Base-by-base conservation (phyloP, 2,113 vertebrate species). In the Cranoglanis bouderius region DNA sequence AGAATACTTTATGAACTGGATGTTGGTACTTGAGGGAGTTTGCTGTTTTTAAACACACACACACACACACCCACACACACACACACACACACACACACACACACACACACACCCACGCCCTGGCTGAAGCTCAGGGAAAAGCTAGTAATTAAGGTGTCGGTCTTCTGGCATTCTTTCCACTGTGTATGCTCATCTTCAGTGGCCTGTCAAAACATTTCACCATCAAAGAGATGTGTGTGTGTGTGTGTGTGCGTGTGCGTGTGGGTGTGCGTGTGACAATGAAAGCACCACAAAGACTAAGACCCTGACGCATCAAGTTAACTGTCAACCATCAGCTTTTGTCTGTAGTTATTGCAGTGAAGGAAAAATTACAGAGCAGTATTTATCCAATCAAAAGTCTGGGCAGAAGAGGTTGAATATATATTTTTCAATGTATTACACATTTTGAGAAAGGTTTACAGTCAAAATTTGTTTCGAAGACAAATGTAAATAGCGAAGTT, bases 151-250 rank as follows among this genome's bases (percentile, higher is more conserved):
- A 86, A 77, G 85, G 85, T 86, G 85, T 86, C 85, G 85, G 53
- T 75, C 70, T 86, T 86, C 70, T 86, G 70, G 53, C 70, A 57
- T 86, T 77, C 14, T 38, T 75, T 86, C 70, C 70, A 82, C 59
- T 87, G 80, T 87, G 88, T 88, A 88, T 87, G 88, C 85, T 88
- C 81, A 65, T 85, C 86, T 65, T 74, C 70, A 59, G 70, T 49
- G 70, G 26, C 70, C 53, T 86, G 85, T 86, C 85, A 86, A 77
- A 86, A 86, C 85, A 86, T 86, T 77, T 86, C 85, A 86, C 85
- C 18, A 57, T 75, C 53, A 57, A 32, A 59, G 53, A 82, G 32
- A 81, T 75, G 35, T 85, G 84, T 81, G 38, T 51, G 87, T 88
- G 65, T 43, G 82, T 89, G 90, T 78, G 82, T 40, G 21, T 82